Base-by-base conservation (phyloP, 2,797 vertebrate genomes). In the Picus viridis region DNA sequence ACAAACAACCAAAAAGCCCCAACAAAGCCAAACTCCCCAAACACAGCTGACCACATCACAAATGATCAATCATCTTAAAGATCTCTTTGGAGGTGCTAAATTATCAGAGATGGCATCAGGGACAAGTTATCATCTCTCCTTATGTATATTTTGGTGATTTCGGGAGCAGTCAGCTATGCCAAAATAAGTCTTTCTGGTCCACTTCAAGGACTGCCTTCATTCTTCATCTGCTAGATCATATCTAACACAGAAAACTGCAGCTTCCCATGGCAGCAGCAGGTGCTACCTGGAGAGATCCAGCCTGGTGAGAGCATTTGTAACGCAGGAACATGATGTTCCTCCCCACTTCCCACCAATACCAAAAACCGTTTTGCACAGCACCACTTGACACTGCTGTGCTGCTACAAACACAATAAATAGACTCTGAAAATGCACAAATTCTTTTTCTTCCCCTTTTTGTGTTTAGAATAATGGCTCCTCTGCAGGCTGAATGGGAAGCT, bases 381-480 rank as follows among this genome's bases (percentile, higher is more conserved):
- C 30, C 34, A 36, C 75, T 68, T 4, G 4, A 73, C 86, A 51
- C 45, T 1, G 2, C 80, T 47, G 53, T 18, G 64, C 39, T 27
- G 43, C 24, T 18, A 49, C 59, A 72, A 68, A 47, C 12, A 53
- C 58, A 67, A 53, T 32, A 61, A 93, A 78, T 63, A 61, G 81
- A 83, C 74, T 95, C 22, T 54, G 43, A 88, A 85, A 90, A 88
- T 59, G 57, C 27, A 86, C 24, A 86, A 81, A 74, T 32, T 19
- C 36, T 70, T 91, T 96, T 86, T 83, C 41, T 64, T 64, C 9
- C 2, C 24, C 15, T 29, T 76, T 72, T 86, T 91, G 58, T 91
- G 32, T 93, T 93, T 88, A 88, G 87, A 95, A 96, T 95, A 97
- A 95, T 94, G 87, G 81, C 80, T 96, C 84, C 86, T 86, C 16